A percentile compares a stretch with the other conserved stretches of the same genome.
Conservation (phyloP, 2,888 invertebrate species). For the Dinocampus coccinellae region DNA sequence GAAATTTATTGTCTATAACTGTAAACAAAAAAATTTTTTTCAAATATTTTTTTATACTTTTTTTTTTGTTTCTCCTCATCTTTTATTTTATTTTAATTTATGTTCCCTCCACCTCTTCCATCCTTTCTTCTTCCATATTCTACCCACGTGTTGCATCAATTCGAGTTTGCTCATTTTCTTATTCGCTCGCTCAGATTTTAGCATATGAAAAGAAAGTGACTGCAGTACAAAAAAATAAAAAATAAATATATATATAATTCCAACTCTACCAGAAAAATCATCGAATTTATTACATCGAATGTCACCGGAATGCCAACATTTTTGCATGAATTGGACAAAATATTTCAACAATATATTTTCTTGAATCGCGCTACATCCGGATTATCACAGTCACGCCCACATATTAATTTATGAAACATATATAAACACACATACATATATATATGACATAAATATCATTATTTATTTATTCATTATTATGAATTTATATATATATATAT, state of each 20-base stretch:
- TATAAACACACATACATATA: background rate
- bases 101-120: no score
- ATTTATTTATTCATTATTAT: no score
- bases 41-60: background rate
- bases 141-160: conserved; percentile 24
- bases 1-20: background rate
- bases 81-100: background rate
- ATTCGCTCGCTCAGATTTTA: conserved; percentile 15
- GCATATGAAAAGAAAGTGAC: conserved; percentile 28
- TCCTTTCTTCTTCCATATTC: background rate
- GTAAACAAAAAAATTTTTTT: background rate
- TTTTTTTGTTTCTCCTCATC: no score
- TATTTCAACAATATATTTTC: conserved; percentile 32
- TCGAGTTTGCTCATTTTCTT: conserved; percentile 6
- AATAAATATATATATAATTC: conserved; percentile 12
- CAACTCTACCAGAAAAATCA: conserved; percentile 21
- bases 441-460: background rate
- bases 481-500: background rate
- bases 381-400: conserved; percentile 44
- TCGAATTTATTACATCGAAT: conserved; percentile 42
- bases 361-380: conserved; percentile 30
- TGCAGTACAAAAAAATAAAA: conserved; percentile 21
- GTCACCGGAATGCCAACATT: conserved; percentile 35
- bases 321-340: conserved; percentile 33
- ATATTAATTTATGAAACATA: background rate